Evolutionary conservation across 2,113 vertebrate species (phyloP), one percentile per base, ranked within the genome.

Genomic region (Serilophus lunatus): DNA sequence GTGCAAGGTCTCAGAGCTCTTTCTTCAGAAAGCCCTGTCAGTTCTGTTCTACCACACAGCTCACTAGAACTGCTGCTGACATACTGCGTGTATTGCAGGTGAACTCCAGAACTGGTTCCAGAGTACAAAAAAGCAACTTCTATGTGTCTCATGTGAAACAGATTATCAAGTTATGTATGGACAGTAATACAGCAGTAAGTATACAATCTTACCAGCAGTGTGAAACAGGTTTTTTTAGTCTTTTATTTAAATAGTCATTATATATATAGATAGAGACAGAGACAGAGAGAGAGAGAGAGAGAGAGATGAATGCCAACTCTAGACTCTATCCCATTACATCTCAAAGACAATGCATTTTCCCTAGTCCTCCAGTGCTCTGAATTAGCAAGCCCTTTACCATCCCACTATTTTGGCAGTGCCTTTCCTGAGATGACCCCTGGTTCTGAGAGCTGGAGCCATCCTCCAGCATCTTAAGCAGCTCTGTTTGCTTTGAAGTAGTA

Each of bases 101-200:
- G 69, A 97, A 97, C 69, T 82, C 89, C 57, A 96, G 82, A 54
- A 86, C 87, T 54, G 93, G 94, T 40, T 88, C 64, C 63, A 82
- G 71, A 79, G 65, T 96, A 47, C 49, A 35, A 16, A 83, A 86
- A 69, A 76, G 66, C 13, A 63, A n/a, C 17, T 97, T 97, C 77
- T 38, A 86, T 12, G 11, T 97, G 54, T 35, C 77, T 66, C 2
- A 63, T 64, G 60, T 93, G 56, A 68, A 20, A 75, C 0, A 0
- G 0, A 19, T 93, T 54, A 23, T 61, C 4, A 0, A 0, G 2
- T 0, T 1, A 0, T 22, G 1, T 56, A 1, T 0, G 0, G 0
- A 0, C 2, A 1, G 0, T 12, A 6, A 5, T 31, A 0, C 0
- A 36, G 1, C 1, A 29, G 96, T 97, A 96, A 95, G 97, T 97